These are phyloP conservation scores for Pipistrellus pygmaeus DNA, from an alignment of 2,797 vertebrate genomes.

Conservation along the genomic window DNA sequence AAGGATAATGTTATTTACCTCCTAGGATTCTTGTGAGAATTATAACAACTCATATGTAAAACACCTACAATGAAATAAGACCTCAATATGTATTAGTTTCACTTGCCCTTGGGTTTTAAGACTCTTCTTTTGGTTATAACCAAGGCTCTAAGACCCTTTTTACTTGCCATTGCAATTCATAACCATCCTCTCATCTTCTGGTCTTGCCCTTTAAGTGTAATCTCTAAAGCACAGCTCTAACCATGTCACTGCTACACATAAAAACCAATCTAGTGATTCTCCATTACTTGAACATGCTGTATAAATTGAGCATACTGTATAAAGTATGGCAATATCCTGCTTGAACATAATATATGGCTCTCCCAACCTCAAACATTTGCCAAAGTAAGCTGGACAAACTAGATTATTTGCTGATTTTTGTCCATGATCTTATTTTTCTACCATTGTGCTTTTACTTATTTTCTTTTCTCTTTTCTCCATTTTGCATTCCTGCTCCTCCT, in stretches of 20 bases:
- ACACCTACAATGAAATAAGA: not conserved
- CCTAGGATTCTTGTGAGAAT: not conserved
- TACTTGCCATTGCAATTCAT: not conserved
- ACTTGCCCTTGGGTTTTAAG: not conserved
- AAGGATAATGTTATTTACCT: not conserved
- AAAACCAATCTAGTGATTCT: not conserved
- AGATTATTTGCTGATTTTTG: not conserved
- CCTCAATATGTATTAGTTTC: not conserved
- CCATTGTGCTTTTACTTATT: not conserved
- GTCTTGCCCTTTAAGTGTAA: not conserved
- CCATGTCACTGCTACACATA: not conserved
- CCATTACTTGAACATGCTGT: not conserved
- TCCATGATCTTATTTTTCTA: not conserved
- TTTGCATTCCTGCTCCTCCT: not conserved
- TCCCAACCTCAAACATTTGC: not conserved
- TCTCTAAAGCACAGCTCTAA: not conserved
- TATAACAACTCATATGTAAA: not conserved
- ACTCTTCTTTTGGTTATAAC: not conserved
- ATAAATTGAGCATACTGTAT: not conserved
- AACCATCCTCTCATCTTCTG: not conserved
- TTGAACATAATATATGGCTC: not conserved
- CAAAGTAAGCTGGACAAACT: not conserved
- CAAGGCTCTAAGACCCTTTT: not conserved
- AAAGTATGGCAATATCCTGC: not conserved
- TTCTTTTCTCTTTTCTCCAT: not conserved